Evolutionary conservation across 2,113 vertebrate species (phyloP), one percentile per base, ranked within the genome.

Genomic region (Furnarius figulus): DNA sequence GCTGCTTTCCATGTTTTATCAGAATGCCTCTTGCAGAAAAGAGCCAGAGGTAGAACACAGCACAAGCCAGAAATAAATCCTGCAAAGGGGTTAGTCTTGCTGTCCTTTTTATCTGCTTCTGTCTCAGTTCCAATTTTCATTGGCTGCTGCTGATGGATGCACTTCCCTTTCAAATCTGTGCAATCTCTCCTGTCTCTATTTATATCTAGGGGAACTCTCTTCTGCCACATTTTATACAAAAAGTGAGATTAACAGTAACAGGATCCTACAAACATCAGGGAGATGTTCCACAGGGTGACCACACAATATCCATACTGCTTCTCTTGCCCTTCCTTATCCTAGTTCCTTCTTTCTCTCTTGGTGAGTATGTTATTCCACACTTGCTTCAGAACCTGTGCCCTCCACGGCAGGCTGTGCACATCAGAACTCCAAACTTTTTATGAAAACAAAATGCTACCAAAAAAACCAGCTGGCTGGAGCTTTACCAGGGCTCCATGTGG

Each of bases 221-320:
- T 79, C 81, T 82, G 77, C 35, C 52, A 72, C n/a, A 22, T 25
- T 70, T 40, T 70, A 80, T 47, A 83, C n/a, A 90, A 65, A 68
- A 72, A 87, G 53, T 73, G 81, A 87, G 74, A 93, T 65, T 87
- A 94, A 91, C 84, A 87, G 31, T 49, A 91, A 93, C 67, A 95
- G 39, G 73, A 83, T 85, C 39, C 53, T 46, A 47, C 23, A 55
- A 44, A 61, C 0, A 0, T 55, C 66, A 83, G 37, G 53, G 50
- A 85, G 28, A 53, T 50, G 25, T 42, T 58, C 62, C 72, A 79
- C 49, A 52, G 44, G 16, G 78, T 89, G 74, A 87, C 59, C 1
- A 8, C 66, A 75, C 22, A 83, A 85, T 53, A 82, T 19, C 62
- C 78, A 82, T 1, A 1, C 46, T 53, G 46, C 78, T 76, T 44